Evolutionary conservation across 2,888 invertebrate species (phyloP).

Genomic region (Ptilodon capucinus): DNA sequence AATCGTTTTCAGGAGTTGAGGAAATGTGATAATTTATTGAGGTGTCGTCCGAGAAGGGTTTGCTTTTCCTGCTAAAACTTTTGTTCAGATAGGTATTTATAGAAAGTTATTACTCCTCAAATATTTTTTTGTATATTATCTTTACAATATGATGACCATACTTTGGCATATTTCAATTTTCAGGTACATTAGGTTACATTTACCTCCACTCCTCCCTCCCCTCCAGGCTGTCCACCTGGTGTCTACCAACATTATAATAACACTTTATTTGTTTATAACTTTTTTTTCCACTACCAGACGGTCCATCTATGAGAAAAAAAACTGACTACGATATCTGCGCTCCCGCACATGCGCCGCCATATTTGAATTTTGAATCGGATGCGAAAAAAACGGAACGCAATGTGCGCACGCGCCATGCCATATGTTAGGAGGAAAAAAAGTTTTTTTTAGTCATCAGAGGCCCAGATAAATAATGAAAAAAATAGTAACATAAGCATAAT

Average conservation of each 20-base stretch:
- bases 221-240: constrained; percentile 33
- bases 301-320: constrained; percentile 54
- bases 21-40: too few species aligned
- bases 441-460: constrained; percentile 73
- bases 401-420: constrained; percentile 79
- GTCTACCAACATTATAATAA: constrained; percentile 24
- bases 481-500: constrained; percentile 80
- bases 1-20: too few species aligned
- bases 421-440: constrained; percentile 63
- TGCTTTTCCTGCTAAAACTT: too few species aligned
- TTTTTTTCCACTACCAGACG: constrained; percentile 50
- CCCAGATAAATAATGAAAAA: constrained; percentile 72
- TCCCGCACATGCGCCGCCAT: constrained; percentile 67
- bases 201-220: background rate
- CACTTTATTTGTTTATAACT: constrained; percentile 52
- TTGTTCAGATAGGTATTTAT: too few species aligned
- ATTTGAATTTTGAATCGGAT: constrained; percentile 76
- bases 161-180: too few species aligned
- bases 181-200: background rate
- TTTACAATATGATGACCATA: too few species aligned
- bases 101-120: too few species aligned
- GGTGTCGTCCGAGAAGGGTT: too few species aligned
- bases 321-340: constrained; percentile 54
- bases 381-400: constrained; percentile 78
- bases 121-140: too few species aligned